Evolutionary conservation across 2,888 invertebrate genomes (phyloP).

Genomic region (Blastobasis lacticolella): DNA sequence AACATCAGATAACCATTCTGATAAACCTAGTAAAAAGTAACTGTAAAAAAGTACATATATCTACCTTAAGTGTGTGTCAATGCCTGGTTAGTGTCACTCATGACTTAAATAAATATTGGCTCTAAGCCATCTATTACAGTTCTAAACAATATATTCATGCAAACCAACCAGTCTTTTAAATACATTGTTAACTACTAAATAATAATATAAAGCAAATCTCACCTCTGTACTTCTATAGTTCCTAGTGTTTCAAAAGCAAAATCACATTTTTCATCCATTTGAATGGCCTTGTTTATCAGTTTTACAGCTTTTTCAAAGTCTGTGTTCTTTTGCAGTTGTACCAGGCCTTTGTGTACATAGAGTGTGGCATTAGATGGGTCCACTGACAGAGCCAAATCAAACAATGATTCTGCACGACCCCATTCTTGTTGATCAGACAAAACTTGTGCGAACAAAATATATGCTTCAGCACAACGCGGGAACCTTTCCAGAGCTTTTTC

Average conservation of each 20-base stretch:
- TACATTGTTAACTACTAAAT: background rate
- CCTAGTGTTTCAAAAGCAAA: constrained; percentile 96
- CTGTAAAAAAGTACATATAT: background rate
- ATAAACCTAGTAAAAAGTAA: no score
- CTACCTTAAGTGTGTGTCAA: background rate
- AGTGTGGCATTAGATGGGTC: constrained; percentile 90
- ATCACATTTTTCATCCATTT: constrained; percentile 93
- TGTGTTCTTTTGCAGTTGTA: constrained; percentile 89
- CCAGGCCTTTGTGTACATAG: constrained; percentile 89
- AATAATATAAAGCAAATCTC: constrained; percentile 23
- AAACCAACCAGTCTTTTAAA: background rate
- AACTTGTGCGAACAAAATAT: constrained; percentile 92
- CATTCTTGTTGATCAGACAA: constrained; percentile 89
- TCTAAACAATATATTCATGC: background rate
- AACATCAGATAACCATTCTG: no score
- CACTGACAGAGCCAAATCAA: constrained; percentile 84
- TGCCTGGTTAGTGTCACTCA: background rate
- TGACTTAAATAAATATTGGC: constrained; percentile 18
- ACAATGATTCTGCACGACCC: constrained; percentile 87
- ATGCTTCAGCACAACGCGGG: constrained; percentile 89
- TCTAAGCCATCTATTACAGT: constrained; percentile 9
- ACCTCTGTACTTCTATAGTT: constrained; percentile 95
- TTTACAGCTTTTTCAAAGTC: constrained; percentile 86
- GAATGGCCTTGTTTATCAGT: constrained; percentile 86
- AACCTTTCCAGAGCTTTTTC: constrained; percentile 84